These are phyloP conservation scores for Synodontis membranacea DNA, from an alignment of 2,113 vertebrate species.

Conservation along the genomic window DNA sequence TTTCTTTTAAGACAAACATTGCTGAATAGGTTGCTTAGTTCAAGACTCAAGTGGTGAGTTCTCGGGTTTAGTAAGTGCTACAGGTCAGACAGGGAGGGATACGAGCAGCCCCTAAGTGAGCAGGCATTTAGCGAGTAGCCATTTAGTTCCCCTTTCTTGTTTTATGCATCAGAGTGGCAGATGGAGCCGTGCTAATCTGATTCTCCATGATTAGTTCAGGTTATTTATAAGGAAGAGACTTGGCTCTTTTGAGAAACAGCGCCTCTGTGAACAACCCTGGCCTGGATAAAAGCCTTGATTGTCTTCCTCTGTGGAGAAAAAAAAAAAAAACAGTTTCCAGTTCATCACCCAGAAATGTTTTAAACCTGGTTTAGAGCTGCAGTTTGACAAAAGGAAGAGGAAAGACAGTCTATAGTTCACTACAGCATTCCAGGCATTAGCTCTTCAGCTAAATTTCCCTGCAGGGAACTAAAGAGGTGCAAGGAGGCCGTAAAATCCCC, in stretches of 20 bases:
- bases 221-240: constrained; percentile 31
- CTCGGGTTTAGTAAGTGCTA: background rate
- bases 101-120: background rate
- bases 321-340: constrained; percentile 39
- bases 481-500: constrained; percentile 41
- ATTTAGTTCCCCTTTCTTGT: background rate
- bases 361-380: constrained; percentile 36
- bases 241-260: background rate
- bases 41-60: background rate
- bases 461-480: constrained; percentile 35
- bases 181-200: constrained; percentile 36
- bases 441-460: constrained; percentile 30
- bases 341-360: constrained; percentile 48
- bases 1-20: constrained; percentile 26
- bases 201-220: constrained; percentile 31
- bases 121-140: background rate
- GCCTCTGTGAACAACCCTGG: constrained; percentile 37
- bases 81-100: background rate
- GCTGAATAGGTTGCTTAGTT: constrained; percentile 13
- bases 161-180: constrained; percentile 15
- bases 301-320: background rate
- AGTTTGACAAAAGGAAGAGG: constrained; percentile 44
- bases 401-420: constrained; percentile 11
- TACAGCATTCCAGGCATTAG: constrained; percentile 47
- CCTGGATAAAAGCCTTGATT: constrained; percentile 36